phyloP scores from a whole-genome alignment of 2,888 invertebrate species.

The Orthosia incerta region DNA sequence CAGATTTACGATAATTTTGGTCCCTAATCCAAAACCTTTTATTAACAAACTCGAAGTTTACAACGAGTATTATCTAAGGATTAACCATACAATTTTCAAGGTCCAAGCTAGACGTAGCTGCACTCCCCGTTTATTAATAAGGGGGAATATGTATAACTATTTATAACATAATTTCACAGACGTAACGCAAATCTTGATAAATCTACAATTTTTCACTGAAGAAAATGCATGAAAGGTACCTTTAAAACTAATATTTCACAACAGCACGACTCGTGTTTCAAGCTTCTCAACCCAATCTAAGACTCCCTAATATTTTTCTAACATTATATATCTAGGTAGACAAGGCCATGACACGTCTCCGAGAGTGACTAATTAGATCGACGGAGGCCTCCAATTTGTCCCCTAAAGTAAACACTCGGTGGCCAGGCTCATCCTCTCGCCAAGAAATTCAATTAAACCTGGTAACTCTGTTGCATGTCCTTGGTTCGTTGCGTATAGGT shows the following conservation, averaged over 20 bases:
- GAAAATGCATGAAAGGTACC: neutral
- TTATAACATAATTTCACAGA: too few species aligned
- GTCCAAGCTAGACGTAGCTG: too few species aligned
- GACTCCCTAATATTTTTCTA: slow-evolving; percentile 39
- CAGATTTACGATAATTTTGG: too few species aligned
- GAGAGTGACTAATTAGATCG: slow-evolving; percentile 66
- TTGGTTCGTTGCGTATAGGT: slow-evolving; percentile 48
- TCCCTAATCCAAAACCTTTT: too few species aligned
- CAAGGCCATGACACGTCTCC: slow-evolving; percentile 37
- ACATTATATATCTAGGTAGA: slow-evolving; percentile 40
- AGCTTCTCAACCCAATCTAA: neutral
- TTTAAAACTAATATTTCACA: too few species aligned
- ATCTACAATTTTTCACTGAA: neutral
- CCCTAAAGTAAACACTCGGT: slow-evolving; percentile 75
- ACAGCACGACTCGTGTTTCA: neutral
- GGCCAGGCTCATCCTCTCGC: slow-evolving; percentile 73
- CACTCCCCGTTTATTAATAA: too few species aligned
- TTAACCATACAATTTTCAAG: too few species aligned
- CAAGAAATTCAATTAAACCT: slow-evolving; percentile 83
- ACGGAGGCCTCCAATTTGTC: slow-evolving; percentile 70
- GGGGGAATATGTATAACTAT: too few species aligned
- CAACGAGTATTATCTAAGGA: too few species aligned
- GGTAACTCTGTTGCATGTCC: slow-evolving; percentile 78
- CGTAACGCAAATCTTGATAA: too few species aligned
- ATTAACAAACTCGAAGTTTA: too few species aligned